Evolutionary conservation across 2,888 invertebrate genomes (phyloP), one percentile per base, ranked within the genome.

Genomic region (Plagodis dolabraria): DNA sequence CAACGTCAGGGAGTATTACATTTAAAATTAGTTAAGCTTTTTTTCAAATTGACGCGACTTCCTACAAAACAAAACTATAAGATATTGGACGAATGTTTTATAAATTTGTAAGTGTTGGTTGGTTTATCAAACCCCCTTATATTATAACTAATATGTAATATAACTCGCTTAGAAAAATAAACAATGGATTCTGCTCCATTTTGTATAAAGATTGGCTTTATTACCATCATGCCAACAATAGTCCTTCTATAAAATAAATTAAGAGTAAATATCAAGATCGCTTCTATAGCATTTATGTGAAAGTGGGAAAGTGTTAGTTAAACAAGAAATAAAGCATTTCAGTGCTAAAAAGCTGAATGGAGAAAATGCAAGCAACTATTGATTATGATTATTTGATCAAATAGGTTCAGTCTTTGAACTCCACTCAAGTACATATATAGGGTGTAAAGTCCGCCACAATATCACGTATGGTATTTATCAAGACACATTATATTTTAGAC

Each of bases 241-340:
- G n/a, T 10, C 40, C 8, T n/a, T 6, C 33, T 8, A 6, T 9
- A 11, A 5, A 33, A 22, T 33, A 46, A 10, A 33, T 6, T 6
- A 1, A 10, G 33, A 33, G 4, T 46, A 10, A 5, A 36, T 5
- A 45, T 22, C 22, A 9, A 33, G 10, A 49, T 7, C 55, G 45
- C 45, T 45, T 55, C 36, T 40, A 11, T 35, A 51, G 33, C 51
- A 42, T 42, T 35, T 42, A 10, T 42, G 42, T 56, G 45, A 50
- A 57, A 51, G 34, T 42, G 46, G 12, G 22, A 55, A 55, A 46
- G 43, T 47, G 57, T 51, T 43, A 56, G 2, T 46, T 7, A 40
- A 4, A 11, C 34, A 6, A 6, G n/a, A 43, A 51, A 43, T 5
- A 10, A 45, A 45, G 44, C 44, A 33, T 43, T 6, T n/a, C n/a